Evolutionary conservation across 2,888 invertebrate genomes (phyloP).

Genomic region (Clunio marinus): DNA sequence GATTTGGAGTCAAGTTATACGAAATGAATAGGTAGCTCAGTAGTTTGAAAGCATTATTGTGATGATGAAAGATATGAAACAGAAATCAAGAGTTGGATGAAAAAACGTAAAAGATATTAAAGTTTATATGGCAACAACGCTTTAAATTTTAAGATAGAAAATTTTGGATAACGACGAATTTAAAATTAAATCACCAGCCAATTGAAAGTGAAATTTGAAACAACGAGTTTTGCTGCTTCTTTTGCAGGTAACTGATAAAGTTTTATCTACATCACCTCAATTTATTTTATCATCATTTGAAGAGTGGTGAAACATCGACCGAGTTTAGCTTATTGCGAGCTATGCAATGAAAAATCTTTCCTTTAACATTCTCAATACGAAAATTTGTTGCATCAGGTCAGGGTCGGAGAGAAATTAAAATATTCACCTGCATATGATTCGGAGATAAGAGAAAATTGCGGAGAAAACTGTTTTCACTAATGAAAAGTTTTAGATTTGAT

Average conservation of each 20-base stretch:
- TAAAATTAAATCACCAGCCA: no score
- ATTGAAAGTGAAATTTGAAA: no score
- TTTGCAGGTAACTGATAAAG: no score
- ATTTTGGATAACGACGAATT: no score
- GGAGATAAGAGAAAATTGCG: neutral
- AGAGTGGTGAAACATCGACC: neutral
- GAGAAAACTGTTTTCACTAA: no score
- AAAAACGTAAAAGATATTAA: neutral
- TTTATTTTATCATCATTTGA: no score
- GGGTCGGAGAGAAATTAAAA: conserved; percentile 27
- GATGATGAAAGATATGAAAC: neutral
- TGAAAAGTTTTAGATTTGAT: no score
- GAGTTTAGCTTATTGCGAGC: neutral
- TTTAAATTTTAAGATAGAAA: conserved; percentile 22
- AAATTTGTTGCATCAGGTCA: conserved; percentile 35
- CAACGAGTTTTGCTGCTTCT: no score
- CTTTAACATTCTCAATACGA: neutral
- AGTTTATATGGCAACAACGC: conserved; percentile 6
- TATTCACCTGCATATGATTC: neutral
- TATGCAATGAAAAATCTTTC: neutral
- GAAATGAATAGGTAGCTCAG: neutral
- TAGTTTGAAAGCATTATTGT: no score
- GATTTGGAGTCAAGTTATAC: neutral
- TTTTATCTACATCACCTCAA: no score
- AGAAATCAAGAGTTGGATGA: neutral